Base-by-base conservation (phyloP, 2,888 invertebrate species). In the Leptothorax acervorum region DNA sequence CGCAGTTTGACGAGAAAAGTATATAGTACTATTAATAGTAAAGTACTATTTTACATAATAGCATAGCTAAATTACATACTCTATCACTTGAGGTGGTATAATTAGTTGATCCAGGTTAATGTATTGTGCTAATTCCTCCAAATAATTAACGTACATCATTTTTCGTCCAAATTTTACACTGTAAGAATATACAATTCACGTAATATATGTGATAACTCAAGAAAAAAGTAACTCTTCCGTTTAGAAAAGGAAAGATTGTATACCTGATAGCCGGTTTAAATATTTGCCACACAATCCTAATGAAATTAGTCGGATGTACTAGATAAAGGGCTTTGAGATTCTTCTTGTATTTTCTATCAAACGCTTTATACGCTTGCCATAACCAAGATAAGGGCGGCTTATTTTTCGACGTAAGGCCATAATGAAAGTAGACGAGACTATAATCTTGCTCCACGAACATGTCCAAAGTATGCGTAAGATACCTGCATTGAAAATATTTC, bases 281-380 rank as follows among this genome's bases (percentile, higher is more conserved):
- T 94, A 99, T 97, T 95, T 98, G 98, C 97, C 99, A 99, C 73
- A 99, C 97, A 90, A 99, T 97, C 94, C 98, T 97, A 92, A 99
- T 98, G 94, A 99, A 99, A 95, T 97, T 98, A 28, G 99, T 99
- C 75, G 99, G 99, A 95, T 99, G 99, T 70, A 99, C 99, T 92
- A 99, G 96, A 95, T 99, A 99, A 85, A 99, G 95, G 35, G 99
- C 99, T 95, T 99, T 99, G 60, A 99, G 95, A 95, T 99, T 99
- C 95, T 99, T 99, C 95, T 99, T 99, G 95, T 99, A 99, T 96
- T 99, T 99, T 91, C 99, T 97, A 95, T 99, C 99, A 92, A 99
- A 98, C 55, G 99, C 98, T 94, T 97, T 98, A 95, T 99, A 99
- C 0, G 99, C 99, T 95, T 98, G 98, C 97, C 99, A 98, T 79